Base-by-base conservation (phyloP, 2,888 invertebrate genomes). In the Erpobdella octoculata region DNA sequence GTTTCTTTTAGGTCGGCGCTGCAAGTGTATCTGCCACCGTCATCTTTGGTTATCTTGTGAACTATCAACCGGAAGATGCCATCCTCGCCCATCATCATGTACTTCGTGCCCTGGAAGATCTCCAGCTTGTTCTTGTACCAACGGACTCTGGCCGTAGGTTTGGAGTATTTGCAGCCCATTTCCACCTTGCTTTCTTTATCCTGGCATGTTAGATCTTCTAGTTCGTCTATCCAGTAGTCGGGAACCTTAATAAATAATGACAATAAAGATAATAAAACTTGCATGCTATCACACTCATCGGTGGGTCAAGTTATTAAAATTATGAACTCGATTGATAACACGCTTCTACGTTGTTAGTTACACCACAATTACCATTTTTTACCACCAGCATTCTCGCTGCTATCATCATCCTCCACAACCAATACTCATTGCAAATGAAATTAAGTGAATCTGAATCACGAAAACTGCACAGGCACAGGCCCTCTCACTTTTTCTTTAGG, bases 121-220 rank as follows among this genome's bases (percentile, higher is more conserved):
- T 97, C 96, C 91, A 94, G 80, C 76, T 85, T 85, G 77, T 84
- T 84, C 77, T 85, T 85, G 77, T 81, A 83, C 84, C 84, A 84
- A 46, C 84, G 80, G 73, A 83, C 79, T 75, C 83, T 82, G 68
- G 84, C 83, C 83, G 95, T 94, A n/a, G 93, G 89, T 85, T 95
- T 97, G 76, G 93, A 92, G 86, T 97, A 99, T 82, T 91, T 90
- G 75, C 91, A 92, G 84, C 93, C 92, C 81, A 98, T 94, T 53
- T 88, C 87, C 77, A 93, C 92, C 84, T 92, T 92, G 84, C 93
- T 94, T 84, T 96, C 95, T 85, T 94, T 95, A 91, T 88, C 97
- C 91, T 84, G 93, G 91, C 77, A 91, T 91, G 90, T 90, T 85
- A 92, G 90, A 86, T 97, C 96, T 80, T 93, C 89, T 80, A 97